These are phyloP conservation scores for Prunella fulvescens DNA, from an alignment of 2,113 vertebrate species.

Conservation along the genomic window DNA sequence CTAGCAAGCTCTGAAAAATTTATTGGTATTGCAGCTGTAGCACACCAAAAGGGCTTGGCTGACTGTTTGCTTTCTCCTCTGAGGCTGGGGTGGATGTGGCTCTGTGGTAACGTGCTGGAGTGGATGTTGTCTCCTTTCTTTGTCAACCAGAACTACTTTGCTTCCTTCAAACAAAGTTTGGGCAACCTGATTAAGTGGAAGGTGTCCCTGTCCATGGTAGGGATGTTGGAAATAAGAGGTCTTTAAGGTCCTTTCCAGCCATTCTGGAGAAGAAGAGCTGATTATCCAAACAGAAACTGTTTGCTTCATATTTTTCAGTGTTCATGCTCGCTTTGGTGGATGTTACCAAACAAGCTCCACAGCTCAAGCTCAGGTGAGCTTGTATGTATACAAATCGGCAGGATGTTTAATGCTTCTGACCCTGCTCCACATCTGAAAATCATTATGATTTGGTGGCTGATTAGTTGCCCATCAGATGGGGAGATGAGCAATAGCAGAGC, in stretches of 20 bases:
- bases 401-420: neutral
- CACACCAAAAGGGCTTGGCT: neutral
- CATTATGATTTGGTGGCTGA: neutral
- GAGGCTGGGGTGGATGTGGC: neutral
- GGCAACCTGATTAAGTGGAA: neutral
- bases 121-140: neutral
- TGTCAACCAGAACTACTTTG: neutral
- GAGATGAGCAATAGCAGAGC: neutral
- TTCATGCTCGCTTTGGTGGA: fast-evolving
- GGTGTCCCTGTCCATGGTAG: neutral
- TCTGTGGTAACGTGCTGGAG: neutral
- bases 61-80: neutral
- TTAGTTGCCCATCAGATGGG: neutral
- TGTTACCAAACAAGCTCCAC: neutral
- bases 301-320: neutral
- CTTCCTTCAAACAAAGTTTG: neutral
- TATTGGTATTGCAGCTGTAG: neutral
- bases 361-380: neutral
- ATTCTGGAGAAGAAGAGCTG: neutral
- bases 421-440: neutral
- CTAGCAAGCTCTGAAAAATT: neutral
- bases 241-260: neutral
- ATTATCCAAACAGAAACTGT: neutral
- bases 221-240: fast-evolving
- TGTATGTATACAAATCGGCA: neutral